Evolutionary conservation across 2,888 invertebrate genomes (phyloP), one percentile per base, ranked within the genome.

Genomic region (Capitulum mitella): DNA sequence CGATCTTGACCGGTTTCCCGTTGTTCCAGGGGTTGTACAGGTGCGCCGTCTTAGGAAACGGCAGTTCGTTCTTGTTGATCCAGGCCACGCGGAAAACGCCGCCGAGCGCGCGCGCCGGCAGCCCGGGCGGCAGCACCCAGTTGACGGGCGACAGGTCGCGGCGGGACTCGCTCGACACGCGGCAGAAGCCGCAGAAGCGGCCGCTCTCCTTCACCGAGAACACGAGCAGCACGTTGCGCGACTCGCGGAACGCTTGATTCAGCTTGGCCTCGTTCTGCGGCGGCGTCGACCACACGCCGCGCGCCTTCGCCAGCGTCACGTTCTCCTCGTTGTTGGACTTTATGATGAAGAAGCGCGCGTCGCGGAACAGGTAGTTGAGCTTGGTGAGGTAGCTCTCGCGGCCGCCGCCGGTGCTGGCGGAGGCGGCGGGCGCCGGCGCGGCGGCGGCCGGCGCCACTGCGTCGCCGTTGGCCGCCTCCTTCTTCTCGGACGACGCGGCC

Each of bases 121-220:
- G 89, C 37, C 97, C 96, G 8, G 95, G 95, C 3, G 98, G 98
- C 80, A 98, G 86, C 80, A 90, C 95, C 98, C 98, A 98, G 64
- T 93, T 92, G 83, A 97, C 91, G 64, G 96, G 91, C 10, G 93
- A 91, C 61, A 93, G 93, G 87, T 97, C 96, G 83, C 95, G 92
- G 78, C 95, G 90, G 0, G 97, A 95, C 85, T 95, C 95, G 77
- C 93, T 92, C 79, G 91, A 90, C 83, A 98, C 88, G 80, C 98
- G 90, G 16, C 98, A 98, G 88, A 97, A 98, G 0, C 98, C 89
- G 85, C 89, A 88, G 84, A 89, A 89, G 82, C 94, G 94, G 70
- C 97, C 98, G 87, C 97, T 98, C 88, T 98, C 98, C 86, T 97
- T 97, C 0, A 98, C 98, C 79, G 98, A 98, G 88, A 97, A 98